phyloP scores from a whole-genome alignment of 2,113 vertebrate species.

The Pogona vitticeps region DNA sequence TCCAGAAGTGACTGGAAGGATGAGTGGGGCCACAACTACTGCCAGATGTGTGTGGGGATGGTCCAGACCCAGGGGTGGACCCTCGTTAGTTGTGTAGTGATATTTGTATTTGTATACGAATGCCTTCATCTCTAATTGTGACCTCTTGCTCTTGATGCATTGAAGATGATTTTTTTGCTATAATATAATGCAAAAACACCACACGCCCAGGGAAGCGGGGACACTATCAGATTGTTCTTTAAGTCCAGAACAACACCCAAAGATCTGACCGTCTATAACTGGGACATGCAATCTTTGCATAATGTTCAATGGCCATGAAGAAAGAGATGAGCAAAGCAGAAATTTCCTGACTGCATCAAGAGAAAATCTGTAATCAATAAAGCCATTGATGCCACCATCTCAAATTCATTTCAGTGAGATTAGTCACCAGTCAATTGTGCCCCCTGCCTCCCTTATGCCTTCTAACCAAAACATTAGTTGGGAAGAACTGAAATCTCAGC shows the following conservation, averaged over 20 bases:
- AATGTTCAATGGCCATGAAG: background rate
- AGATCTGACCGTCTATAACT: background rate
- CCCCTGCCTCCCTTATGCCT: background rate
- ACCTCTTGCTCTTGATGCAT: background rate
- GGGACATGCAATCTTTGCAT: background rate
- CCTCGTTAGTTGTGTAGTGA: too few relatives aligned
- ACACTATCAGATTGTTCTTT: background rate
- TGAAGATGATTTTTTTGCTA: background rate
- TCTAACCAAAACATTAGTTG: background rate
- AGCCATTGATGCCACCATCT: background rate
- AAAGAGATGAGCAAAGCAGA: background rate
- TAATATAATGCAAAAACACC: background rate
- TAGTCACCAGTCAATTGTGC: background rate
- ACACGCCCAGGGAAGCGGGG: background rate
- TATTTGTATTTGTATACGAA: too few relatives aligned
- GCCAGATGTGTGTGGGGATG: too few relatives aligned
- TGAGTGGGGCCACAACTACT: too few relatives aligned
- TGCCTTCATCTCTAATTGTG: too few relatives aligned
- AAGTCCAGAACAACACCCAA: background rate
- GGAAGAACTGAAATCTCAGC: background rate
- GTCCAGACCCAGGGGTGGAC: too few relatives aligned
- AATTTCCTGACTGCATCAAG: background rate
- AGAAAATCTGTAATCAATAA: background rate
- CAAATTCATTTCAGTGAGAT: background rate
- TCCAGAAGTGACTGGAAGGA: too few relatives aligned